A percentile compares a stretch with the other conserved stretches of the same genome.
phyloP scores from a whole-genome alignment of 2,113 vertebrate genomes.

The Sinocyclocheilus rhinocerous region DNA sequence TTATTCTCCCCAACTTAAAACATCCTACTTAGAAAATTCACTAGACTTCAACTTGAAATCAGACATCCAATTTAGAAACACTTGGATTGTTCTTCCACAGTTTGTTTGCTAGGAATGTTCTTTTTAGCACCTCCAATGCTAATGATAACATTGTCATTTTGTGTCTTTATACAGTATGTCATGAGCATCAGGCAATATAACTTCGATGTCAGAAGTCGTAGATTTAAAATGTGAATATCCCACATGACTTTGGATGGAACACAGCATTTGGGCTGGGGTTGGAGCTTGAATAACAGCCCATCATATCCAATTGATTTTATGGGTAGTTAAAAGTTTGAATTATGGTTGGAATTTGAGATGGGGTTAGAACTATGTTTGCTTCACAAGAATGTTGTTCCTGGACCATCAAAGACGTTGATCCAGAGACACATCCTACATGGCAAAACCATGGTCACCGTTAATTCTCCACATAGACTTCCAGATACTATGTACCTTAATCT shows the following conservation, averaged over 20 bases:
- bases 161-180: not conserved
- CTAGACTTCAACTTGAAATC: too few relatives aligned
- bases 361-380: not conserved
- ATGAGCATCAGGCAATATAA: not conserved
- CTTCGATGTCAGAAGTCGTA: not conserved
- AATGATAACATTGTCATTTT: not conserved
- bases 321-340: not conserved
- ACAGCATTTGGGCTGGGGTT: not conserved
- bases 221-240: not conserved
- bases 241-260: not conserved
- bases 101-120: not conserved
- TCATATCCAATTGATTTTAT: conserved; percentile 1
- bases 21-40: too few relatives aligned
- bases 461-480: not conserved
- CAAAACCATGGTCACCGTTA: not conserved
- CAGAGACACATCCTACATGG: conserved; percentile 4
- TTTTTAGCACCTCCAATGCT: not conserved
- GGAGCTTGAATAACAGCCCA: not conserved
- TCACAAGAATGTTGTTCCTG: conserved; percentile 19
- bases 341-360: not conserved
- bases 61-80: not conserved
- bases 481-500: conserved; percentile 15
- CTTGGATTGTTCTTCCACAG: not conserved
- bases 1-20: too few relatives aligned
- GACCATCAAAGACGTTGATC: conserved; percentile 5